Evolutionary conservation across 2,797 vertebrate species (phyloP), one percentile per base, ranked within the genome.

Genomic region (Psittacula derbiana): DNA sequence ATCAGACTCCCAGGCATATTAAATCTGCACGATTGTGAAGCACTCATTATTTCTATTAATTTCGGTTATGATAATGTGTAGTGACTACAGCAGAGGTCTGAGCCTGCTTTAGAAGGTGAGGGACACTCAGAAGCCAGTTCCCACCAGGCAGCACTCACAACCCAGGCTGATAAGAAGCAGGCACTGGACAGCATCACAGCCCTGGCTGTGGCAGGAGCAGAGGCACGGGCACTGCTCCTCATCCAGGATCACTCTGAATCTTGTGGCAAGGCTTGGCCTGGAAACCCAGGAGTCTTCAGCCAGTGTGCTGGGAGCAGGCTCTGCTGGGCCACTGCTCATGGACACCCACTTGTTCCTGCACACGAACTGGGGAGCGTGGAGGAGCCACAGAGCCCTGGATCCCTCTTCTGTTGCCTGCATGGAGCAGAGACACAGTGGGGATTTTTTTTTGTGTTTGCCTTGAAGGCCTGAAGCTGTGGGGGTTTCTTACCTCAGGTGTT

Each of bases 41-140:
- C 46, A 8, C 74, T 94, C 61, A 94, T 93, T 86, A 91, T 84
- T 86, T 84, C 82, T 84, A 36, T 75, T 93, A 74, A 83, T 93
- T 83, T 82, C 0, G 2, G 66, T 86, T 53, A 46, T 1, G 0
- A 55, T 73, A 81, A n/a, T 2, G 6, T 5, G 28, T 44, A 41
- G 66, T 18, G 44, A 50, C 73, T 44, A n/a, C 36, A 52, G 43
- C 1, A 0, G 71, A 15, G 75, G 12, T 23, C 53, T 69, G 72
- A 66, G 76, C 33, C 76, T 66, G 28, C 33, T 74, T 2, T 3
- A 1, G 66, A 33, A 60, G 76, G 46, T 31, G 85, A 62, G 69
- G 11, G 20, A 30, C 0, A 0, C 7, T 0, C 3, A 16, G 74
- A 64, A 6, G 73, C 10, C 2, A 1, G 11, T 16, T 25, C 40